phyloP scores from a whole-genome alignment of 2,113 vertebrate genomes.

The Phrynocephalus versicolor region DNA sequence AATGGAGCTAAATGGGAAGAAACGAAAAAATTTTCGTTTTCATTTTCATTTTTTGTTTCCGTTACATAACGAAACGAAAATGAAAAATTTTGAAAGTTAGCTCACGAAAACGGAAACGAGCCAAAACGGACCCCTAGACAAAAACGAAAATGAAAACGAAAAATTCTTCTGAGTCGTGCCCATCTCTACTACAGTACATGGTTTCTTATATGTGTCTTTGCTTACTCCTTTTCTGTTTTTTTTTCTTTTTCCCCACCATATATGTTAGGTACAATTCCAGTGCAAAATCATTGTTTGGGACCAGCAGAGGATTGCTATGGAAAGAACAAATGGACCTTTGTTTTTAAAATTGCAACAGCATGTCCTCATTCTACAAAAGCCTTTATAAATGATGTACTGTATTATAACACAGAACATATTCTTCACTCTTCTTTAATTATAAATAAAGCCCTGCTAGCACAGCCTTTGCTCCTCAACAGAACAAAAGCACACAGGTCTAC shows the following conservation, averaged over 20 bases:
- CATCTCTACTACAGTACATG: too few relatives aligned
- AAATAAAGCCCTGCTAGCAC: constrained; percentile 5
- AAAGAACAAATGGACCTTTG: not conserved
- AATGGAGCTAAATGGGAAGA: too few relatives aligned
- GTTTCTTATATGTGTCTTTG: too few relatives aligned
- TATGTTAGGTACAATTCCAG: not conserved
- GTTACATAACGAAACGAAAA: too few relatives aligned
- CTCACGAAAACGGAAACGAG: too few relatives aligned
- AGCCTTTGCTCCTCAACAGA: constrained; percentile 26
- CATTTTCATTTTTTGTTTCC: too few relatives aligned
- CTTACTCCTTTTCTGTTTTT: too few relatives aligned
- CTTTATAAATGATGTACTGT: not conserved
- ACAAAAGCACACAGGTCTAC: not conserved
- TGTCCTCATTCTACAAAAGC: constrained; percentile 39
- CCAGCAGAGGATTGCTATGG: not conserved
- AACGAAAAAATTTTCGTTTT: too few relatives aligned
- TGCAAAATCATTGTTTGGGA: constrained; percentile 19
- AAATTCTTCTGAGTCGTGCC: too few relatives aligned
- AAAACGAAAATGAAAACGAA: too few relatives aligned
- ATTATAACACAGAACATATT: constrained; percentile 6
- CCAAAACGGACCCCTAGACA: too few relatives aligned
- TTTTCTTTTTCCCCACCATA: not conserved
- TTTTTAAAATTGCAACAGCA: constrained; percentile 28
- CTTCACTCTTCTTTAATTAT: constrained; percentile 22
- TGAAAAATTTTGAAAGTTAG: too few relatives aligned